phyloP scores from a whole-genome alignment of 2,797 vertebrate genomes.

The Echiichthys vipera region DNA sequence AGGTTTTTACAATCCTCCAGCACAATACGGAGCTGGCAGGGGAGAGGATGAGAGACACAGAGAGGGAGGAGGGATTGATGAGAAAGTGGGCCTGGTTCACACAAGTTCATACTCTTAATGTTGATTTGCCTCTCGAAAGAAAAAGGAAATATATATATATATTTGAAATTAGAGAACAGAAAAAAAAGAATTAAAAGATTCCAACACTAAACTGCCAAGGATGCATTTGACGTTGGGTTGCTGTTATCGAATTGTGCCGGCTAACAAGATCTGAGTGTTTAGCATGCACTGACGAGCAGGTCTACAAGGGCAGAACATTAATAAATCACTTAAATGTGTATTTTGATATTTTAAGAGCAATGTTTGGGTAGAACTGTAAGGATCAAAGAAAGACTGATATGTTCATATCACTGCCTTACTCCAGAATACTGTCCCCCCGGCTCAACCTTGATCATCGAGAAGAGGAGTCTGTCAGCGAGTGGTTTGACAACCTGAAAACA shows the following conservation, averaged over 20 bases:
- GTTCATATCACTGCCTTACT: conserved; percentile 27
- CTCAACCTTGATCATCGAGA: conserved; percentile 56
- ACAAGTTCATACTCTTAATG: conserved; percentile 34
- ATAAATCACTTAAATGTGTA: conserved; percentile 16
- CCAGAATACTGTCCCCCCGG: conserved; percentile 34
- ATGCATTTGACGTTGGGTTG: conserved; percentile 24
- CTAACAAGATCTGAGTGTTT: conserved; percentile 6
- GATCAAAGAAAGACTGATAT: conserved; percentile 43
- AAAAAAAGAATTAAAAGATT: conserved; percentile 1
- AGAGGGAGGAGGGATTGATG: conserved; percentile 14
- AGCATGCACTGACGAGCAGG: neutral
- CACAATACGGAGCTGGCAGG: conserved; percentile 50
- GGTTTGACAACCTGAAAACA: conserved; percentile 40
- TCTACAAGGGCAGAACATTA: conserved; percentile 11
- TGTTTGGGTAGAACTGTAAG: conserved; percentile 12
- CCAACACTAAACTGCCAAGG: conserved; percentile 2
- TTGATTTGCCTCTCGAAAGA: conserved; percentile 8
- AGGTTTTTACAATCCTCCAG: conserved; percentile 60
- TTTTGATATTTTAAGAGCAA: conserved; percentile 32
- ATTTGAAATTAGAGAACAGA: conserved; percentile 6
- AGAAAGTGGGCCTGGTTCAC: conserved; percentile 29
- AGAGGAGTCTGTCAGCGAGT: conserved; percentile 22
- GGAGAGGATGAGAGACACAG: conserved; percentile 34
- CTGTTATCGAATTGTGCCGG: conserved; percentile 1
- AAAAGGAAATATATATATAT: neutral